Conservation (phyloP, 1,140 invertebrate genomes). For the Ruditapes philippinarum region DNA sequence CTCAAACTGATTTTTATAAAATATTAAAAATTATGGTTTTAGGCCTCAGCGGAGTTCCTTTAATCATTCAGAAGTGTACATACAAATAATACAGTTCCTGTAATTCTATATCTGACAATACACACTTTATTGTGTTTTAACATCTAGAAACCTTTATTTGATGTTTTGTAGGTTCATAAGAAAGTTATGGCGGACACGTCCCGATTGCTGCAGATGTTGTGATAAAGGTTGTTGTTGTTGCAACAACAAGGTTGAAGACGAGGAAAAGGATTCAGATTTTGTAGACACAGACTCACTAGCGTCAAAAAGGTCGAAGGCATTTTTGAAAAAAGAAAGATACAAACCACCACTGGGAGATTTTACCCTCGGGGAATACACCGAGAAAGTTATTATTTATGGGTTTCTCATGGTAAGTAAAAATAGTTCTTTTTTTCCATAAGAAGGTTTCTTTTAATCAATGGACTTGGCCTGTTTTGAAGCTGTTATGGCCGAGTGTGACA, state of each 20-base stretch:
- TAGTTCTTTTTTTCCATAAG: too few species aligned
- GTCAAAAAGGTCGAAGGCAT: conserved; percentile 40
- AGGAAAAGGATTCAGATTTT: conserved; percentile 34
- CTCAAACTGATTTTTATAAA: too few species aligned
- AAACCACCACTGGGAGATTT: conserved; percentile 86
- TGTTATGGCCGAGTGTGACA: too few species aligned
- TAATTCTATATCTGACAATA: too few species aligned
- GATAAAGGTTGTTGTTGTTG: conserved; percentile 49
- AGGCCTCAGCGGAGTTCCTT: too few species aligned
- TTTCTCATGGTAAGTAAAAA: conserved; percentile 86
- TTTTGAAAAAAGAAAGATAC: conserved; percentile 81
- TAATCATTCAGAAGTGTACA: too few species aligned
- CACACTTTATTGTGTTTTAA: too few species aligned
- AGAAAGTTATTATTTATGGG: conserved; percentile 87
- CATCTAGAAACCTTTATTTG: conserved; percentile 38
- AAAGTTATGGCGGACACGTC: conserved; percentile 74
- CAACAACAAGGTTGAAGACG: conserved; percentile 58
- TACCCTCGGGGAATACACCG: conserved; percentile 86
- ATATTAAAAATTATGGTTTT: too few species aligned
- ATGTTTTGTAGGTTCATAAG: conserved; percentile 79
- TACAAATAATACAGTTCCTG: too few species aligned
- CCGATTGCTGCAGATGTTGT: conserved; percentile 70
- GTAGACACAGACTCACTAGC: conserved; percentile 3
- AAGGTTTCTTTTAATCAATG: too few species aligned
- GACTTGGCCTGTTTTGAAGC: too few species aligned